Evolutionary conservation across 1,140 invertebrate species (phyloP), one percentile per base, ranked within the genome.

Genomic region (Acromyrmex charruanus): DNA sequence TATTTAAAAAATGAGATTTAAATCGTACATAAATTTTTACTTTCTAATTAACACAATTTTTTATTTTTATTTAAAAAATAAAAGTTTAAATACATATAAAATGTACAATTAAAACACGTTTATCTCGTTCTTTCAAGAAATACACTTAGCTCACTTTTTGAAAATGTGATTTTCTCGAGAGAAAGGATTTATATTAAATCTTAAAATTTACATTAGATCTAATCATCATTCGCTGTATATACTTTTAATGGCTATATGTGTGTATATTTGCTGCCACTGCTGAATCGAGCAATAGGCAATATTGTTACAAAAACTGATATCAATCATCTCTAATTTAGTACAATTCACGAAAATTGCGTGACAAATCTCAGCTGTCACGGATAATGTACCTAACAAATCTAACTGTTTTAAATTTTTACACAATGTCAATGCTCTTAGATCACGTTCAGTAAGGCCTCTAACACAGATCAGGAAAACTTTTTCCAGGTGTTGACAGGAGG

Each of bases 231-330:
- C 0, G n/a, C 92, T 18, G 85, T 88, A 49, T 35, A 31, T 95
- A 71, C 96, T 94, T 93, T 97, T 97, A 59, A 97, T 97, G 72
- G 96, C 96, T 2, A 97, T 96, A 82, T 96, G 94, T 0, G 97
- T 97, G 92, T 96, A 97, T 66, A 96, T 93, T 74, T 94, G 88
- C 14, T 96, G 95, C 97, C 96, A 97, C 91, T 96, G 95, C 28
- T 95, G 86, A 49, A 98, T 96, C 95, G 97, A 96, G 61, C 96
- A 95, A 91, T 97, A 96, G 81, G 96, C 96, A 72, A 98, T 97
- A 81, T 97, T 96, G 90, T 98, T 97, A 93, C 98, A 99, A 94
- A 98, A 99, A 86, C 98, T 98, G 18, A 99, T 96, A 93, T 99
- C 98, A 61, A 99, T 95, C 88, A 99, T 95, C 89, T 96, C 95